Percentiles rank a stretch among this genome's conserved stretches.
Evolutionary conservation across 2,113 vertebrate species (phyloP).

Genomic region (Natator depressus): DNA sequence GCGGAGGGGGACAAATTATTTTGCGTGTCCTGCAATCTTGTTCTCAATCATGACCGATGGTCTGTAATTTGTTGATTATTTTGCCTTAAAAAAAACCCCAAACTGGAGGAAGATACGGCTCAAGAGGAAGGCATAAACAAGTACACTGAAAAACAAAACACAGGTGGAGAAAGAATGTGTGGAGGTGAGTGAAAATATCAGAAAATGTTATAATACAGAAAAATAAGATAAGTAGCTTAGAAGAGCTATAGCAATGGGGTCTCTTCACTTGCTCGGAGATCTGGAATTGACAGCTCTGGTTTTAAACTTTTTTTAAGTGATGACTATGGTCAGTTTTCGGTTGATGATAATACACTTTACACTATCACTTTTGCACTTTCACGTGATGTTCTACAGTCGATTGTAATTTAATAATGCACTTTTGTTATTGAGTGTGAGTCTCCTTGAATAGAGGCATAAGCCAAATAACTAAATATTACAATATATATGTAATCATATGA

Average conservation of each 20-base stretch:
- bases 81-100: background rate
- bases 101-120: background rate
- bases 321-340: background rate
- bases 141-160: background rate
- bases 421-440: background rate
- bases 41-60: background rate
- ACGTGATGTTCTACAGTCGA: background rate
- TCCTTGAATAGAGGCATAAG: background rate
- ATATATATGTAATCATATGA: background rate
- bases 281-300: background rate
- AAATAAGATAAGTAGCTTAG: background rate
- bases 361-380: background rate
- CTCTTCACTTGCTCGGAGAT: background rate
- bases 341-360: background rate
- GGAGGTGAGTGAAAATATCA: background rate
- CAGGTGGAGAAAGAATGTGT: background rate
- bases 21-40: background rate
- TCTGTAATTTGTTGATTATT: background rate
- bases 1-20: background rate
- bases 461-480: background rate
- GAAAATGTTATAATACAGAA: background rate
- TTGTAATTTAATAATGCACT: background rate
- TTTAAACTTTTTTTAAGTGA: background rate
- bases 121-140: background rate
- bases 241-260: background rate